Percentiles rank a stretch among this genome's conserved stretches.
Evolutionary conservation across 2,888 invertebrate species (phyloP).

Genomic region (Protonemura montana): DNA sequence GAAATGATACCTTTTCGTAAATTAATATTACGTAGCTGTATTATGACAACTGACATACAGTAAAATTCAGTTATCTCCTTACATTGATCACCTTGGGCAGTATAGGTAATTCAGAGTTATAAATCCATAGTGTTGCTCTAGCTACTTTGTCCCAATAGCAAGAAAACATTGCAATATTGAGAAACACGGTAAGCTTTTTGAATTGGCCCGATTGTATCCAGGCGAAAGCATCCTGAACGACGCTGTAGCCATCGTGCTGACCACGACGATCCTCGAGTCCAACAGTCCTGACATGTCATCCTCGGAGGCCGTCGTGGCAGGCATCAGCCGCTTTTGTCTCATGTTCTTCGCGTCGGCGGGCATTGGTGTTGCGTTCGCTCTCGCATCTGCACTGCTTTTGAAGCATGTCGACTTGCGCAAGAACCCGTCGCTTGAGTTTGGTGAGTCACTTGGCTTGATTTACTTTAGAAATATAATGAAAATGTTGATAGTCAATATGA

Average conservation of each 20-base stretch:
- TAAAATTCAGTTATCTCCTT: too few species aligned
- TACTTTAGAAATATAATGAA: background rate
- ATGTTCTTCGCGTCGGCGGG: slow-evolving; percentile 99
- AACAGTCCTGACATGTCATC: slow-evolving; percentile 71
- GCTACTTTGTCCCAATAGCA: too few species aligned
- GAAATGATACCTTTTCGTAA: too few species aligned
- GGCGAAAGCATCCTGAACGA: slow-evolving; percentile 92
- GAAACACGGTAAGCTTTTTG: too few species aligned
- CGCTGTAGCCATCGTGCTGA: slow-evolving; percentile 97
- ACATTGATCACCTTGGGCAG: too few species aligned
- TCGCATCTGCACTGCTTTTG: slow-evolving; percentile 88
- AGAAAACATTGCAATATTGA: too few species aligned
- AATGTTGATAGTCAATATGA: too few species aligned
- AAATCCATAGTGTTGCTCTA: too few species aligned
- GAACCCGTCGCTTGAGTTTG: slow-evolving; percentile 98
- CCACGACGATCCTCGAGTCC: slow-evolving; percentile 83
- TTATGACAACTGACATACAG: too few species aligned
- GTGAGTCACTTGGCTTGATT: background rate
- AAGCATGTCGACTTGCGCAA: slow-evolving; percentile 96
- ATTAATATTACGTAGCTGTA: too few species aligned
- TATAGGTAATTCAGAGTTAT: too few species aligned
- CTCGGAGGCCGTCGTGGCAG: slow-evolving; percentile 85
- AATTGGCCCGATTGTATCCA: background rate
- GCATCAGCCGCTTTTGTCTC: slow-evolving; percentile 87
- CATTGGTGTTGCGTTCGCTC: slow-evolving; percentile 93